phyloP scores from a whole-genome alignment of 2,888 invertebrate genomes.

The Eulithis testata region DNA sequence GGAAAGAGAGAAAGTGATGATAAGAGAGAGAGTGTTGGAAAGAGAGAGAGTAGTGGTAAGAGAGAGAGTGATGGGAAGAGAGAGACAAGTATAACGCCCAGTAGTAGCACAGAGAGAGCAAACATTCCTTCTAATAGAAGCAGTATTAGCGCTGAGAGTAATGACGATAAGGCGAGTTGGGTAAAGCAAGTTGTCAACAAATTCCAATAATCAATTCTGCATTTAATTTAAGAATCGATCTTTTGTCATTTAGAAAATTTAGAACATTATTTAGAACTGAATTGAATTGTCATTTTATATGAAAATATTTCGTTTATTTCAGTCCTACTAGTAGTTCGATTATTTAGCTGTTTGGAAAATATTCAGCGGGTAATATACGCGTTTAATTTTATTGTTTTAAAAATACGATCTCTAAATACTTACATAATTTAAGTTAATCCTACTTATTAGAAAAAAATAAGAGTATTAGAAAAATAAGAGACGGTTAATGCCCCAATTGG shows the following conservation, averaged over 20 bases:
- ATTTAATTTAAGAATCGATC: conserved; percentile 54
- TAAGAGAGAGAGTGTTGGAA: conserved; percentile 38
- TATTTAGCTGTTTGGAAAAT: too few relatives aligned
- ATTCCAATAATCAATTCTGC: conserved; percentile 84
- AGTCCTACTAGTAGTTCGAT: too few relatives aligned
- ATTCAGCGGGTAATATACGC: too few relatives aligned
- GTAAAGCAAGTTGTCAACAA: conserved; percentile 90
- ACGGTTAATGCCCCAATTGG: not conserved
- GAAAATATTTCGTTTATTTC: too few relatives aligned
- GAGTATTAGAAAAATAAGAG: conserved; percentile 1
- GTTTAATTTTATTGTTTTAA: not conserved
- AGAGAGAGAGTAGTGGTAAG: conserved; percentile 38
- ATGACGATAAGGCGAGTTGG: conserved; percentile 86
- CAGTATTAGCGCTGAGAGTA: conserved; percentile 51
- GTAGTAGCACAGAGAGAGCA: conserved; percentile 48
- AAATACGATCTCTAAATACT: conserved; percentile 3
- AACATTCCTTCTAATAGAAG: conserved; percentile 57
- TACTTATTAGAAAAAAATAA: not conserved
- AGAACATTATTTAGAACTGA: too few relatives aligned
- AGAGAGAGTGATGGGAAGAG: conserved; percentile 35
- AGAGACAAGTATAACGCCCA: conserved; percentile 45
- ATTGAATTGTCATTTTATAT: too few relatives aligned
- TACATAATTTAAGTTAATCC: too few relatives aligned
- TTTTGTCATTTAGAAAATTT: not conserved
- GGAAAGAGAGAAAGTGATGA: conserved; percentile 41